Evolutionary conservation across 2,888 invertebrate genomes (phyloP), one percentile per base, ranked within the genome.

Genomic region (Orthosia gracilis): DNA sequence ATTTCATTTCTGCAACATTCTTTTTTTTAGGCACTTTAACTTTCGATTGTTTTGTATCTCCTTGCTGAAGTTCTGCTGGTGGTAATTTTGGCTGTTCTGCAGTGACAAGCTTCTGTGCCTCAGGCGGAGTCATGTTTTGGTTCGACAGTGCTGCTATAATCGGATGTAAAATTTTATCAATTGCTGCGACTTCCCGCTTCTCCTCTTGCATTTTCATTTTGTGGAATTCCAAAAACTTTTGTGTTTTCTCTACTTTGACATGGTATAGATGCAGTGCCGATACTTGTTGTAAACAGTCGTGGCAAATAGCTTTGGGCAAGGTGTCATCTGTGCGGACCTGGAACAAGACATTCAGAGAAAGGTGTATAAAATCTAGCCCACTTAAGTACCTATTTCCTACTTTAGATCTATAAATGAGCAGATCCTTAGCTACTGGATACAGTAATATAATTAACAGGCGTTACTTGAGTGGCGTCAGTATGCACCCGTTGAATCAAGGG

Each of bases 221-320:
- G 84, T 96, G 92, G 83, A 95, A 96, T 67, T 95, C 93, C 55
- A 96, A 87, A 85, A 96, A 96, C 74, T 94, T 96, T 91, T 96
- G 96, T 9, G 96, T 96, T 87, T 94, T 96, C 58, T 95, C 96
- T 3, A 96, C 96, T 91, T 96, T 95, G 11, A 96, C 93, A 12
- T 94, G 73, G 77, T 96, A 96, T 13, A 95, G 88, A 80, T 96
- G 92, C 78, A 95, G 87, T 18, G 90, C 87, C 31, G 92, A 88
- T n/a, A 96, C 91, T 90, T 96, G 96, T 85, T 95, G 95, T 50
- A 96, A 89, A 78, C 96, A 96, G 64, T 96, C 96, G 87, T 96
- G 96, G 86, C 96, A 96, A 89, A 96, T 96, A 85, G 96, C 96
- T 90, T 96, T 96, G 40, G 96, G 96, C 31, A 96, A 93, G 66